Evolutionary conservation across 2,113 vertebrate species (phyloP), one percentile per base, ranked within the genome.

Genomic region (Podilymbus podiceps): DNA sequence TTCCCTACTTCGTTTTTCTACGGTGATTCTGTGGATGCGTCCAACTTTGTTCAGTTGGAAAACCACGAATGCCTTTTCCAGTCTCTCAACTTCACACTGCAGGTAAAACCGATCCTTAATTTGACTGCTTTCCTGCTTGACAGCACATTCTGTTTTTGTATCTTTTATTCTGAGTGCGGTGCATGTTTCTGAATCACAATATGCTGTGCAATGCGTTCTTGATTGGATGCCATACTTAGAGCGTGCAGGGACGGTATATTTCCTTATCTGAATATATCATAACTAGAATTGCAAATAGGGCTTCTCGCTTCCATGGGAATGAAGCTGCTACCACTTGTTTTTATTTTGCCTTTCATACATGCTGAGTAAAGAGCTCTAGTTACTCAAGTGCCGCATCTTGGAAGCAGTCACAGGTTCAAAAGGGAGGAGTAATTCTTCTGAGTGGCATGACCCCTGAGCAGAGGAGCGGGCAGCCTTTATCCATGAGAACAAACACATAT

Each of bases 11-110:
- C 99, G 24, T 99, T 99, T 89, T 97, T 98, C 71, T 99, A 99
- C 0, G 99, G 99, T 24, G 99, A 99, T 94, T 99, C 99, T 89
- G 98, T 99, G 64, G 99, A 99, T 5, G 76, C 95, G 0, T 98
- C 99, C 13, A 99, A 98, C 75, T 99, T 99, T 40, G 72, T 99
- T 93, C 98, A 98, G 82, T 59, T 99, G 78, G 99, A 99, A 35
- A 98, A 99, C 90, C 97, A 98, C 55, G 98, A 99, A 77, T 99
- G 99, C 85, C 97, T 98, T 94, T 99, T 99, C 93, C 99, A 99
- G 95, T 98, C 99, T 50, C 98, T 99, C 67, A 99, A 99, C 95
- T 95, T 99, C 94, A 99, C 99, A 8, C 98, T 99, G 84, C 99
- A 99, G 99, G 99, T 99, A 98, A 93, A 81, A 81, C 17, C 73